Evolutionary conservation across 2,888 invertebrate genomes (phyloP).

Genomic region (Sesia apiformis): DNA sequence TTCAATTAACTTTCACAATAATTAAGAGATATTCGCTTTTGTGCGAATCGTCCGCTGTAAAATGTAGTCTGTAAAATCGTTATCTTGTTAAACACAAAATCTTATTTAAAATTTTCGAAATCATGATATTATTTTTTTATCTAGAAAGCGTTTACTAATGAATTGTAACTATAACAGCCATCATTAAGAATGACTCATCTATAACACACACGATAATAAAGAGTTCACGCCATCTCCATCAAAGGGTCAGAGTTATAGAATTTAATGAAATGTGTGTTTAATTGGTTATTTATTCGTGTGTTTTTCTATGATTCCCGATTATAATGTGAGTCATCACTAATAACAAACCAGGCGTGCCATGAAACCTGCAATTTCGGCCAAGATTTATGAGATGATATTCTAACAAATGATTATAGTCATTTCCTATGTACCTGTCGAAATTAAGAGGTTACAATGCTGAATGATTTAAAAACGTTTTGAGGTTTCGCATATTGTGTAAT

Average conservation of each 20-base stretch:
- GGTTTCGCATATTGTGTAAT: background rate
- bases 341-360: constrained; percentile 40
- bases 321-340: constrained; percentile 44
- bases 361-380: constrained; percentile 50
- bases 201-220: background rate
- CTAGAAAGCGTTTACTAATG: too few species aligned
- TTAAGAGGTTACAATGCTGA: constrained; percentile 31
- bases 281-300: background rate
- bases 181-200: background rate
- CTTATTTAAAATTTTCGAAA: too few species aligned
- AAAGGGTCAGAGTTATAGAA: background rate
- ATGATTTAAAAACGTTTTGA: background rate
- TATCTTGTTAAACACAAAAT: too few species aligned
- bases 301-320: constrained; percentile 3
- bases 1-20: background rate
- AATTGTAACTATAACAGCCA: too few species aligned
- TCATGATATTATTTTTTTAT: too few species aligned
- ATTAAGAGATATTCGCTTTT: background rate
- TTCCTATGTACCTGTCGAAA: constrained; percentile 51
- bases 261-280: background rate
- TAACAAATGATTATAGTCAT: constrained; percentile 57
- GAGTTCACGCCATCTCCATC: background rate
- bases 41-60: background rate
- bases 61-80: too few species aligned
- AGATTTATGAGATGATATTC: constrained; percentile 58